phyloP scores from a whole-genome alignment of 2,888 invertebrate species.

The Meloe dianella region DNA sequence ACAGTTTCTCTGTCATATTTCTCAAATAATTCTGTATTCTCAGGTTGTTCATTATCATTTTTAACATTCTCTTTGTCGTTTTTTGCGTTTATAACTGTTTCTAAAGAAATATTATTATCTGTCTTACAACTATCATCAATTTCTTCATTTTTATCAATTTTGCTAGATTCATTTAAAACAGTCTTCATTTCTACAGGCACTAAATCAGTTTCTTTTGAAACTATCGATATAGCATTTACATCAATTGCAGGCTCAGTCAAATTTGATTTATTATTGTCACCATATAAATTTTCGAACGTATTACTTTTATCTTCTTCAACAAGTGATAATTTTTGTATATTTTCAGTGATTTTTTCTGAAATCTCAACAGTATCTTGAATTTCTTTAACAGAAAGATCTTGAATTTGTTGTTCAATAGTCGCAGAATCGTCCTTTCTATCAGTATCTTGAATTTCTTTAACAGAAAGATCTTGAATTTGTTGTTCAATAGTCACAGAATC shows the following conservation, averaged over 20 bases:
- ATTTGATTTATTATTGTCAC: not conserved
- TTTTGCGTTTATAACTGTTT: not conserved
- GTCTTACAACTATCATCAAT: too few relatives aligned
- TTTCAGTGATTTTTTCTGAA: not conserved
- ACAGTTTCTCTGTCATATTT: not conserved
- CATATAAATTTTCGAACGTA: not conserved
- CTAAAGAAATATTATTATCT: not conserved
- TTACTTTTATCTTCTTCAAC: not conserved
- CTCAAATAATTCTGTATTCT: not conserved
- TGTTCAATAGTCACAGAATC: not conserved
- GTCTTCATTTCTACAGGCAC: constrained; percentile 13
- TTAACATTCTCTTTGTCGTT: not conserved
- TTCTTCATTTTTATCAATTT: not conserved
- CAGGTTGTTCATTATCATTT: not conserved
- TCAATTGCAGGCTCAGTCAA: too few relatives aligned
- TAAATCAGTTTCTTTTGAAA: constrained; percentile 11
- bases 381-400: not conserved
- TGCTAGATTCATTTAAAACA: not conserved
- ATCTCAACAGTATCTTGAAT: not conserved
- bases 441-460: not conserved
- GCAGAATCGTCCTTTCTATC: not conserved
- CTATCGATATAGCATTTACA: not conserved
- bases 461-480: not conserved
- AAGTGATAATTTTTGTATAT: not conserved
- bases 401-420: not conserved